phyloP scores from a whole-genome alignment of 2,888 invertebrate species.

The Ennomos quercinarius region DNA sequence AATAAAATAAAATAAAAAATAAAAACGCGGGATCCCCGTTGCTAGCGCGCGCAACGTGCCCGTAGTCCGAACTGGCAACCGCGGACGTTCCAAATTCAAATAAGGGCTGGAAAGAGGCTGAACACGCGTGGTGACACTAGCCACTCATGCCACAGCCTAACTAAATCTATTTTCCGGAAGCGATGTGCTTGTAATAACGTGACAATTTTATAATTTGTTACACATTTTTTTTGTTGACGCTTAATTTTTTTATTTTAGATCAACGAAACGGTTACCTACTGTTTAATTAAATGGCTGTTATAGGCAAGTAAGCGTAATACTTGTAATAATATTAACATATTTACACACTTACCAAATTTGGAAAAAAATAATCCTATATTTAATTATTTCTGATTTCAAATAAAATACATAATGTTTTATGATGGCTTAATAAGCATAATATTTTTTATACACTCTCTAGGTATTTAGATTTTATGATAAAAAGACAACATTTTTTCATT shows the following conservation, averaged over 20 bases:
- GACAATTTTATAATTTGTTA: slow-evolving; percentile 1
- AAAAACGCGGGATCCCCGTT: slow-evolving; percentile 51
- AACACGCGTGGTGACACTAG: slow-evolving; percentile 16
- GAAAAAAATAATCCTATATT: too few species aligned
- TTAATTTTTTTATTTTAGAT: neutral
- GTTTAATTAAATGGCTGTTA: too few species aligned
- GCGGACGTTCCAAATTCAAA: slow-evolving; percentile 66
- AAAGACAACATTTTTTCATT: too few species aligned
- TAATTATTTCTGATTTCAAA: too few species aligned
- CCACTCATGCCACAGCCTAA: neutral
- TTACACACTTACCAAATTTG: too few species aligned
- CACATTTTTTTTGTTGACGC: neutral
- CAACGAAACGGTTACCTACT: too few species aligned
- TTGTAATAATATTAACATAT: too few species aligned
- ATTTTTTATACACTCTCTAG: too few species aligned
- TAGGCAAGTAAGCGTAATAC: too few species aligned
- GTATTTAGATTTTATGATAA: too few species aligned
- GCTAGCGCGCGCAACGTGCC: slow-evolving; percentile 61
- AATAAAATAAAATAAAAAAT: slow-evolving; percentile 31
- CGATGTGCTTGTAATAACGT: slow-evolving; percentile 34
- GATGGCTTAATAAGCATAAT: too few species aligned
- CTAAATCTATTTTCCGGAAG: slow-evolving; percentile 30
- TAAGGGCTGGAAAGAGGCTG: slow-evolving; percentile 43
- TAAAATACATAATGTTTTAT: too few species aligned
- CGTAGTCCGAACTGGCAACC: slow-evolving; percentile 63